Base-by-base conservation (phyloP, 2,113 vertebrate species). In the Penelope pileata region DNA sequence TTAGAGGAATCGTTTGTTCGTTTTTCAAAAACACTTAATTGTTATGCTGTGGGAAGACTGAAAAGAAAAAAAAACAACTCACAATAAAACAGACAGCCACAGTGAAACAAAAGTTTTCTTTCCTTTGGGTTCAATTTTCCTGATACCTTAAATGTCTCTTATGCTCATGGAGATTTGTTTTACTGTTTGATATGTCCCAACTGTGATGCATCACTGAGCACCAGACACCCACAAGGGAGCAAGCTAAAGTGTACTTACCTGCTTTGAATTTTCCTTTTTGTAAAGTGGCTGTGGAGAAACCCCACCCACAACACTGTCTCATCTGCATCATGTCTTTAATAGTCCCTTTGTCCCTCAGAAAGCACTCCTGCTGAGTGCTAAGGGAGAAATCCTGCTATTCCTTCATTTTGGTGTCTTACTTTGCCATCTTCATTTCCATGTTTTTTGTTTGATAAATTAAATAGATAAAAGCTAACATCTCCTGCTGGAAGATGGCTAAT, bases 361-460 rank as follows among this genome's bases (percentile, higher is more conserved):
- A 93, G 43, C 85, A 64, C 63, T 93, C 79, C 83, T 88, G 76
- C 88, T 90, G 82, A 91, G 93, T 72, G 68, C 69, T 81, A 23
- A 48, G 58, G 66, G 58, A 96, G 53, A 94, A 94, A 95, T 86
- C 69, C 36, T 86, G 32, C 16, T 0, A 75, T 93, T 95, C 66
- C 66, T 88, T 95, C 93, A 72, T 88, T 91, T 93, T 93, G 77
- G 60, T 96, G 94, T 95, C 94, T 94, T 73, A 66, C 88, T 93
- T 90, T 95, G 67, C 85, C 43, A 95, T 95, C 94, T 96, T 95
- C 51, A 93, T 96, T 96, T 96, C 83, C 87, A 83, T 96, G 90
- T 95, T 36, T 60, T 89, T 95, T 88, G 48, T 80, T 95, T 94
- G 92, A 94, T 97, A 95, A 96, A 95, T 93, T 95, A 96, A 95